Evolutionary conservation across 1,140 invertebrate genomes (phyloP).

Genomic region (Euglossa dilemma): DNA sequence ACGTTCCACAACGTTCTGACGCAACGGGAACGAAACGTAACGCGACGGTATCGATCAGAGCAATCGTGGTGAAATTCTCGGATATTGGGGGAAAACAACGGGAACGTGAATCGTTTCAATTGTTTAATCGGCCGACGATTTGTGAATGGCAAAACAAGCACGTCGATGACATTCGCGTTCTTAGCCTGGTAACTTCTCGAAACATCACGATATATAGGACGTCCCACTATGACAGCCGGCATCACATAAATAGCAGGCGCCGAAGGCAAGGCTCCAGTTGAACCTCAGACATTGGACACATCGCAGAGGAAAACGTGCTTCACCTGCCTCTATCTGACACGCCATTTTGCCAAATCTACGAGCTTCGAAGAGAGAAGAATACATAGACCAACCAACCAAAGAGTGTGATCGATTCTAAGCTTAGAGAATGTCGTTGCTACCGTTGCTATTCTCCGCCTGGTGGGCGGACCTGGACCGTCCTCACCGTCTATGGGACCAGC

Average conservation of each 20-base stretch:
- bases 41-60: not conserved
- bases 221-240: conserved; percentile 16
- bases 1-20: not conserved
- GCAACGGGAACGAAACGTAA: not conserved
- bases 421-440: conserved; percentile 78
- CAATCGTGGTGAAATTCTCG: not conserved
- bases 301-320: not conserved
- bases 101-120: not conserved
- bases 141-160: not conserved
- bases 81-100: not conserved
- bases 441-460: conserved; percentile 79
- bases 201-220: not conserved
- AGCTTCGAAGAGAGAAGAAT: no score
- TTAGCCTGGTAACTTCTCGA: conserved; percentile 33
- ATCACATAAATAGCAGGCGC: conserved; percentile 44
- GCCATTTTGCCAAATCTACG: not conserved
- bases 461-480: conserved; percentile 73
- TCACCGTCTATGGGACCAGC: conserved; percentile 69
- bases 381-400: no score
- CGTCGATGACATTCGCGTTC: conserved; percentile 9
- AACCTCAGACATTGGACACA: not conserved
- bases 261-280: conserved; percentile 18
- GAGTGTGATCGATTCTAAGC: not conserved
- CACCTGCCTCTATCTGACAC: accelerated
- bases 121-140: not conserved